These are phyloP conservation scores for Holacanthus passer DNA, from an alignment of 2,113 vertebrate species.

Conservation along the genomic window DNA sequence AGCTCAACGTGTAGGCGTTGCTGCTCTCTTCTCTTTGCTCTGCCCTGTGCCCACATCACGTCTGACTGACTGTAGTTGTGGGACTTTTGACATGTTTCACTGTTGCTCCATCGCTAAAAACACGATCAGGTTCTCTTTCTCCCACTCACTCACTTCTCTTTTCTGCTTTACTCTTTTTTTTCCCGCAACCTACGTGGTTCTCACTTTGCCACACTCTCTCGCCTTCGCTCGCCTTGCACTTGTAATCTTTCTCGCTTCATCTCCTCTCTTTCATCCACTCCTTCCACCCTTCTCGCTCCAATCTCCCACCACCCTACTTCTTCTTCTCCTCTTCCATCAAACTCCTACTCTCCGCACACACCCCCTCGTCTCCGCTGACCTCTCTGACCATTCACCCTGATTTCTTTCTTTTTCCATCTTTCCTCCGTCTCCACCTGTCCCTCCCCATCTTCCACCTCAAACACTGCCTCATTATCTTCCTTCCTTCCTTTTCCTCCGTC, in stretches of 20 bases:
- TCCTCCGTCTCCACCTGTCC: not conserved
- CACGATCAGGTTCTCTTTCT: slow-evolving; percentile 69
- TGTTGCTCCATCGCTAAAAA: slow-evolving; percentile 69
- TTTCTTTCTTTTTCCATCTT: not conserved
- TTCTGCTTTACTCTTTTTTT: slow-evolving; percentile 54
- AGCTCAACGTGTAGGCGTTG: slow-evolving; percentile 69
- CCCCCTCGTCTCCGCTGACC: not conserved
- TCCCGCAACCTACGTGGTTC: slow-evolving; percentile 60
- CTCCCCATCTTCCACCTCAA: not conserved
- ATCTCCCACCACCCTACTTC: slow-evolving; percentile 29
- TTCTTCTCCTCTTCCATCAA: slow-evolving; percentile 34
- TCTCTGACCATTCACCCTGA: not conserved
- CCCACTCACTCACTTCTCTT: slow-evolving; percentile 75
- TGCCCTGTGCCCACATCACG: slow-evolving; percentile 76
- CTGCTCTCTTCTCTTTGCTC: slow-evolving; percentile 71
- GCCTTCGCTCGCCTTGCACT: slow-evolving; percentile 50
- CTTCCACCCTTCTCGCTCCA: not conserved
- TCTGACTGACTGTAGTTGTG: slow-evolving; percentile 72
- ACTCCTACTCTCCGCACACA: slow-evolving; percentile 24
- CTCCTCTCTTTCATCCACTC: slow-evolving; percentile 40
- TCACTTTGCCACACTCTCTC: slow-evolving; percentile 54
- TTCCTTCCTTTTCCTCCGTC: not conserved
- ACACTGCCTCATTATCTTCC: not conserved
- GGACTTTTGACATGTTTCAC: slow-evolving; percentile 76
- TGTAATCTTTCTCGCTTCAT: slow-evolving; percentile 41